phyloP scores from a whole-genome alignment of 2,888 invertebrate genomes.

The Spialia ferax region DNA sequence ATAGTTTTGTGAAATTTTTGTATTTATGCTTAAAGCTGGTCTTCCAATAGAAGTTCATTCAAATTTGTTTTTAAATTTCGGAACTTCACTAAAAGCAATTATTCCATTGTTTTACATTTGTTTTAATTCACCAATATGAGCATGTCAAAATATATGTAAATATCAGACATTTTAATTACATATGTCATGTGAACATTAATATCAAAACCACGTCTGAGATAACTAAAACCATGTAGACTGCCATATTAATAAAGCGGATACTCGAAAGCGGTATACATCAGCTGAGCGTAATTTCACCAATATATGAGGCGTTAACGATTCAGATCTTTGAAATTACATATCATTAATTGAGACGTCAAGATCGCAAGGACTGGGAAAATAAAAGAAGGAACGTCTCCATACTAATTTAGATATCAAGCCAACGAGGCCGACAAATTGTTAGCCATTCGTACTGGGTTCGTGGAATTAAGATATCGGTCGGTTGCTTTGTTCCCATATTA shows the following conservation, averaged over 20 bases:
- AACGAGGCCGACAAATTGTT: slow-evolving; percentile 80
- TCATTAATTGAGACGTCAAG: slow-evolving; percentile 81
- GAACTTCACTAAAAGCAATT: too few relatives aligned
- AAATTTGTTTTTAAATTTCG: too few relatives aligned
- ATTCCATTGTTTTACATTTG: too few relatives aligned
- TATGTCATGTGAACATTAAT: background rate
- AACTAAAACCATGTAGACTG: slow-evolving; percentile 12
- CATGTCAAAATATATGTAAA: too few relatives aligned
- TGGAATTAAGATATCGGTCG: slow-evolving; percentile 66
- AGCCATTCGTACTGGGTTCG: slow-evolving; percentile 73
- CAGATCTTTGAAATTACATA: slow-evolving; percentile 78
- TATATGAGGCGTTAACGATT: slow-evolving; percentile 70
- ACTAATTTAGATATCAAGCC: slow-evolving; percentile 83
- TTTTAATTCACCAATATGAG: too few relatives aligned
- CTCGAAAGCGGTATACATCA: slow-evolving; percentile 46
- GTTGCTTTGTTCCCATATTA: slow-evolving; percentile 53
- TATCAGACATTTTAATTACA: too few relatives aligned
- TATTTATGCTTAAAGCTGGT: too few relatives aligned
- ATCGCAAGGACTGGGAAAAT: slow-evolving; percentile 62
- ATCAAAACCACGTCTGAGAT: slow-evolving; percentile 20
- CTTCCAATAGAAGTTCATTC: too few relatives aligned
- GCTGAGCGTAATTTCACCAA: slow-evolving; percentile 49
- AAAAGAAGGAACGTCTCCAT: slow-evolving; percentile 74
- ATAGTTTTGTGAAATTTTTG: too few relatives aligned
- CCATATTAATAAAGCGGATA: slow-evolving; percentile 46